Conservation (phyloP, 2,888 invertebrate species). For the Mantis religiosa region DNA sequence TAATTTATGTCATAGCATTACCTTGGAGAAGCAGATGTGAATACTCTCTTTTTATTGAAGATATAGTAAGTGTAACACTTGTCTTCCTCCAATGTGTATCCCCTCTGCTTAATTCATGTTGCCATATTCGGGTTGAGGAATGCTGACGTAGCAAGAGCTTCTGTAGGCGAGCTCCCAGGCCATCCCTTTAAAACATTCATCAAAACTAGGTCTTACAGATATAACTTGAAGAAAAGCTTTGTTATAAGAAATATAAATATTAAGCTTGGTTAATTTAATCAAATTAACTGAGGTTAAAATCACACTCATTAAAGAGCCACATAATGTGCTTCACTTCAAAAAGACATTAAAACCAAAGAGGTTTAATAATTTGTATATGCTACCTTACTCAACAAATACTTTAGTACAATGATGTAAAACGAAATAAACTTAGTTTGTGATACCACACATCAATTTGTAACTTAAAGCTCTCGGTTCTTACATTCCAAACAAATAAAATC, state of each 20-base stretch:
- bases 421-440: no score
- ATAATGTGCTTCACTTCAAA: no score
- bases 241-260: neutral
- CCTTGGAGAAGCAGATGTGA: neutral
- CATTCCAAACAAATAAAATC: no score
- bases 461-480: no score
- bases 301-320: no score
- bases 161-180: constrained; percentile 21
- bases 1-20: neutral
- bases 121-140: constrained; percentile 20
- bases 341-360: no score
- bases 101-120: constrained; percentile 16
- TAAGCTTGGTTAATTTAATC: neutral
- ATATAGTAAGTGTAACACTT: neutral
- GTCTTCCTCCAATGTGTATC: neutral
- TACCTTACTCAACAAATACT: no score
- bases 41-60: constrained; percentile 9
- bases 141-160: constrained; percentile 14
- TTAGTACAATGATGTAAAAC: no score
- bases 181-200: neutral
- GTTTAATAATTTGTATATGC: no score
- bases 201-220: neutral
- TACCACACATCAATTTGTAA: no score
- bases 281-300: no score
- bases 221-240: neutral